Percentiles rank a stretch among this genome's conserved stretches.
Evolutionary conservation across 2,888 invertebrate genomes (phyloP).

Genomic region (Neocrepidodera transversa): DNA sequence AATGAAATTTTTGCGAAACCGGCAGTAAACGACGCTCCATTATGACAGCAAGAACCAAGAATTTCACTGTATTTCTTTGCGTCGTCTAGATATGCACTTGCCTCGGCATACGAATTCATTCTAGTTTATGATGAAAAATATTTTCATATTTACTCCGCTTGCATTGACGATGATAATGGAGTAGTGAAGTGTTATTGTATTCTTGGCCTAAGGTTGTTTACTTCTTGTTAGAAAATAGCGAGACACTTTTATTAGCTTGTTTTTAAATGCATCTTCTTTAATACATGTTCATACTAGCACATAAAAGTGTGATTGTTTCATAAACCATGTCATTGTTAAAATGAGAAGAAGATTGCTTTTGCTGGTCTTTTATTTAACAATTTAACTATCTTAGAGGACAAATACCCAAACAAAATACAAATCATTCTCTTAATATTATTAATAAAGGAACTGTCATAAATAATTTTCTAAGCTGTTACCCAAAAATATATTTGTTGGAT

Average conservation of each 20-base stretch:
- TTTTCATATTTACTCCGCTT: constrained; percentile 20
- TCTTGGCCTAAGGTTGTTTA: constrained; percentile 13
- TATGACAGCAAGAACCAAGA: constrained; percentile 21
- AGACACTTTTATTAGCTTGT: constrained; percentile 14
- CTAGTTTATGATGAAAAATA: constrained; percentile 15
- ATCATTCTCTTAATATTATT: too few species aligned
- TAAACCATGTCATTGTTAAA: not conserved
- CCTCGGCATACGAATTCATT: constrained; percentile 15
- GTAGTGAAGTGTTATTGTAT: constrained; percentile 18
- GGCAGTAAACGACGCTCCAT: constrained; percentile 29
- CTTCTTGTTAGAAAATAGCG: constrained; percentile 18
- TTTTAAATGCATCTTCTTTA: constrained; percentile 3
- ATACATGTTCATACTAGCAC: constrained; percentile 2
- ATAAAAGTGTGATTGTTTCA: constrained; percentile 10
- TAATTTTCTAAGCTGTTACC: too few species aligned
- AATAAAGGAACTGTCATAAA: too few species aligned
- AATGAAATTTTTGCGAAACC: constrained; percentile 27
- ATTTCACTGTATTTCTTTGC: constrained; percentile 8
- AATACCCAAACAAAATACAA: too few species aligned
- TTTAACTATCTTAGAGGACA: too few species aligned
- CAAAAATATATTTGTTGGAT: too few species aligned
- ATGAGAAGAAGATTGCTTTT: not conserved
- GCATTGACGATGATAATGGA: constrained; percentile 20
- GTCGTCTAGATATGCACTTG: constrained; percentile 11
- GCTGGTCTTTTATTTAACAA: too few species aligned